Percentiles rank a stretch among this genome's conserved stretches.
phyloP scores from a whole-genome alignment of 1,140 invertebrate species.

The Chironomus striatipennis region DNA sequence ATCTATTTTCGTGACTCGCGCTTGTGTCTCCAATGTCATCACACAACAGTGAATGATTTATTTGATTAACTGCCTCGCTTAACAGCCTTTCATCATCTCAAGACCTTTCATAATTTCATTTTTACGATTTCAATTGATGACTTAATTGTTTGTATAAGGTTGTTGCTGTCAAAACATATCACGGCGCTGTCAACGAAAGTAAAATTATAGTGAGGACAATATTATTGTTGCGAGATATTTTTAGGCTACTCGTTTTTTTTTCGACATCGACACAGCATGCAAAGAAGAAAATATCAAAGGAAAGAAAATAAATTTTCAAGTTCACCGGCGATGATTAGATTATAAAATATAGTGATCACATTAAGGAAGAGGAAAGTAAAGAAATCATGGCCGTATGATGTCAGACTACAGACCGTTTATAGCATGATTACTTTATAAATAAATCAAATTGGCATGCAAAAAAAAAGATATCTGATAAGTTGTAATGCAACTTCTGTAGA shows the following conservation, averaged over 20 bases:
- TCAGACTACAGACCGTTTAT: no score
- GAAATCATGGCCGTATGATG: no score
- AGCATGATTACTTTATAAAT: no score
- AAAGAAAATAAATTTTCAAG: no score
- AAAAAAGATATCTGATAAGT: no score
- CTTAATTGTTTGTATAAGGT: slow-evolving; percentile 1
- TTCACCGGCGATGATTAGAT: no score
- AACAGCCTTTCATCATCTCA: not conserved
- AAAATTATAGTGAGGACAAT: not conserved
- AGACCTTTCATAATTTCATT: no score
- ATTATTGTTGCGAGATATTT: not conserved
- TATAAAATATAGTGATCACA: no score
- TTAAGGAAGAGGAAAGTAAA: no score
- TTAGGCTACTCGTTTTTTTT: not conserved
- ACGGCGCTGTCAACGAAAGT: not conserved
- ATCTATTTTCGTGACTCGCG: not conserved
- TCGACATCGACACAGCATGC: not conserved
- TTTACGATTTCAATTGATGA: not conserved
- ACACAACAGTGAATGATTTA: not conserved
- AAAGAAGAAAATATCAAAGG: no score
- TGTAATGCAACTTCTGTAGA: no score
- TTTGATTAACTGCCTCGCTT: not conserved
- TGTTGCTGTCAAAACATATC: not conserved
- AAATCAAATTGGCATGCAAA: no score
- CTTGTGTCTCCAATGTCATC: not conserved